Base-by-base conservation (phyloP, 2,888 invertebrate genomes). In the Fabriciana adippe region DNA sequence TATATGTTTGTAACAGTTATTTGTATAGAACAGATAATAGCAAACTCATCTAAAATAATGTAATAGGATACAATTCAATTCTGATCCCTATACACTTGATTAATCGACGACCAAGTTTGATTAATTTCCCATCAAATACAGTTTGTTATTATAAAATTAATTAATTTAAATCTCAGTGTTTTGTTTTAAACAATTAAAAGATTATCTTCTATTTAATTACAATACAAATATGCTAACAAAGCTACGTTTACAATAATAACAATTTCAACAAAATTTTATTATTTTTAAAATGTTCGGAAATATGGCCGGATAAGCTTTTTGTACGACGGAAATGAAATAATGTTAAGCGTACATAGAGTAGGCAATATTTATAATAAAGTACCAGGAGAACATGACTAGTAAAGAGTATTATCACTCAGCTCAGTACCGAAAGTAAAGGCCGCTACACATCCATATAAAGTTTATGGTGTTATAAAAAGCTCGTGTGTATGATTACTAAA, bases 381-480 rank as follows among this genome's bases (percentile, higher is more conserved):
- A 78, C 73, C 73, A 75, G 70, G 68, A 67, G 51, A 41, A 66
- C 67, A 68, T 71, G 71, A 72, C 73, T 73, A 64, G 64, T 55
- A 68, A 72, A 55, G 53, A 73, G 69, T 48, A 47, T n/a, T 48
- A 54, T 26, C n/a, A n/a, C n/a, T n/a, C n/a, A n/a, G 41, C 53
- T 45, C 41, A 48, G 54, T 59, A 8, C 18, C 48, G 11, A 31
- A 16, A 31, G 18, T 66, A 60, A 66, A 21, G 60, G n/a, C 14
- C 35, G 66, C 31, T 59, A 54, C 47, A 54, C 50, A 35, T 54
- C 45, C 26, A 31, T 31, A 51, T 66, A 66, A 54, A 53, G 15
- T 66, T 66, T 65, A 65, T 53, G 45, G 45, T 31, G 57, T 45
- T 57, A 51, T 65, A 65, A 65, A 64, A 65, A 59, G 51, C 15